Conservation (phyloP, 1,140 invertebrate genomes). For the Penaeus chinensis region DNA sequence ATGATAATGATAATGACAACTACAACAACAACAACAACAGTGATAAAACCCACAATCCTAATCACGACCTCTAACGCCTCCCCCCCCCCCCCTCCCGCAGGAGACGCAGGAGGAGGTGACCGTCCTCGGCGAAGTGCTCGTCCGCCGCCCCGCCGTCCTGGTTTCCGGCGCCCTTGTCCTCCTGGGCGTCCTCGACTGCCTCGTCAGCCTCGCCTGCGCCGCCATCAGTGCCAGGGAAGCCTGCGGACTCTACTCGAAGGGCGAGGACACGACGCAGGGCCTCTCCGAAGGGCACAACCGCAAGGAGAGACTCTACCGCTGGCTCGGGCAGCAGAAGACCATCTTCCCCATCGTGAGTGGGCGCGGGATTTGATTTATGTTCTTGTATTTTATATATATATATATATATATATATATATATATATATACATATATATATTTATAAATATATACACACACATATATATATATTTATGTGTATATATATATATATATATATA, state of each 20-base stretch:
- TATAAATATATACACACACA: too few species aligned
- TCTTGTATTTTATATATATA: too few species aligned
- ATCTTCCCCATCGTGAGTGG: conserved; percentile 59
- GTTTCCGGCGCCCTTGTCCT: conserved; percentile 51
- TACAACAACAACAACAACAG: too few species aligned
- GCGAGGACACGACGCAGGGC: conserved; percentile 15
- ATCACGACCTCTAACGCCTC: too few species aligned
- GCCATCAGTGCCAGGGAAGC: conserved; percentile 47
- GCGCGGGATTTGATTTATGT: too few species aligned
- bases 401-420: too few species aligned
- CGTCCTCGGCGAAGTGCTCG: conserved; percentile 34
- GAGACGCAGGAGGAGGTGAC: conserved; percentile 44
- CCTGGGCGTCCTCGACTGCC: conserved; percentile 56
- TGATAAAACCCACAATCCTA: too few species aligned
- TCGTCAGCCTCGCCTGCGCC: conserved; percentile 53
- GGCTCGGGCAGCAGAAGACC: conserved; percentile 61
- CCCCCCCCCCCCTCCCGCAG: background rate
- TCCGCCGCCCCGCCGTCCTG: conserved; percentile 58
- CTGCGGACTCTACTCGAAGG: conserved; percentile 49
- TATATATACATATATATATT: too few species aligned
- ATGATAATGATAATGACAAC: too few species aligned
- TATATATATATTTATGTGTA: too few species aligned
- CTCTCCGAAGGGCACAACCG: conserved; percentile 60
- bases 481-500: too few species aligned
- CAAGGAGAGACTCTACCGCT: conserved; percentile 60